Evolutionary conservation across 2,113 vertebrate species (phyloP), one percentile per base, ranked within the genome.

Genomic region (Prietella phreatophila): DNA sequence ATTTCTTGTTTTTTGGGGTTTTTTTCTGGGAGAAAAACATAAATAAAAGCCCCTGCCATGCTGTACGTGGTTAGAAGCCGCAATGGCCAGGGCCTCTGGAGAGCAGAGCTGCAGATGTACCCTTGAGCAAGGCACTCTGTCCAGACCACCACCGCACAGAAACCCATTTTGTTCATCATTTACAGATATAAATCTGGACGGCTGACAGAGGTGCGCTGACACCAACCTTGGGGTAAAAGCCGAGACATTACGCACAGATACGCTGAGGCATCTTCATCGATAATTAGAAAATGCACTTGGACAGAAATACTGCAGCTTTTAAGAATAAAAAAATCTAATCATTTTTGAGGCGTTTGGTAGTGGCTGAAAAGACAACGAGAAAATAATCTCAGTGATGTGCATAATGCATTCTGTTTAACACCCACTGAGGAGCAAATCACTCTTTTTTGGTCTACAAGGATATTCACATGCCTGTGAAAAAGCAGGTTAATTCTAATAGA

Each of bases 11-110:
- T 47, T 80, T 53, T 14, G 36, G 36, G 36, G 36, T 13, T 55
- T 82, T 27, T 71, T 87, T 39, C 27, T 80, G 63, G 85, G 8
- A 71, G 63, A 91, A 85, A 88, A 84, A 85, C 89, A 91, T 80
- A 92, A 93, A 91, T 92, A 92, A 92, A 85, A 87, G 73, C 84
- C 82, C 53, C 63, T 33, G 88, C 15, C 33, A 65, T 55, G 60
- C 60, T 42, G 58, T 75, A 81, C 69, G 42, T 86, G 84, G 85
- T 86, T 56, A 65, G 85, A 56, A 85, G 85, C 85, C 80, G 55
- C 80, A 88, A 86, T 91, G 80, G 81, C 79, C 47, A 27, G 25
- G 80, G 82, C 76, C 88, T 81, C 89, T 69, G 83, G 87, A 89
- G 85, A 89, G 85, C 69, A 15, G 63, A 36, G 69, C 65, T 73